Conservation (phyloP, 2,888 invertebrate genomes). For the Mythimna loreyi region DNA sequence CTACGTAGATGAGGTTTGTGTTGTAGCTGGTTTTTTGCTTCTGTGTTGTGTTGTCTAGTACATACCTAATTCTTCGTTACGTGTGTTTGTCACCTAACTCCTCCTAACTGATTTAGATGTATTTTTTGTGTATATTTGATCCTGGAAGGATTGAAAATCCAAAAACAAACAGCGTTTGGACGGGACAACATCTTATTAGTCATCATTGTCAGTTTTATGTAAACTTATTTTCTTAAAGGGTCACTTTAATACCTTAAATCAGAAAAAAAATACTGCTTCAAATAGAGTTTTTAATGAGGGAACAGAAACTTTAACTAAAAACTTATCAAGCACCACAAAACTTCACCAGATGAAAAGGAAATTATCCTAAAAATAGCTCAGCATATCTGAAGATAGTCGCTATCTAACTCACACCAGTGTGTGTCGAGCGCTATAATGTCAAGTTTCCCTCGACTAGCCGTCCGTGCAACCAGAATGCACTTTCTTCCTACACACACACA, state of each 20-base stretch:
- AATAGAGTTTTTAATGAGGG: neutral
- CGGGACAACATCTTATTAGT: no score
- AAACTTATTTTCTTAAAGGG: neutral
- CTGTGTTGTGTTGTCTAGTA: neutral
- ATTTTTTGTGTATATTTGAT: neutral
- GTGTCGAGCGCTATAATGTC: conserved; percentile 71
- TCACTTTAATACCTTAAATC: neutral
- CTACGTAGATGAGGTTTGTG: neutral
- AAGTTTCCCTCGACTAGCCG: conserved; percentile 87
- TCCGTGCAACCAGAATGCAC: conserved; percentile 87
- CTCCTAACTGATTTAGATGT: no score
- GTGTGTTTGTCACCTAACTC: no score
- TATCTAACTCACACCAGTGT: conserved; percentile 44
- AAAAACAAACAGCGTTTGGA: no score
- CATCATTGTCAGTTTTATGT: neutral
- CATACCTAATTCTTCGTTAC: no score
- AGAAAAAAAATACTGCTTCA: neutral
- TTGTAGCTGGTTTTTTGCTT: neutral
- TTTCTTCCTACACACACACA: conserved; percentile 82
- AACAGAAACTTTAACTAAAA: neutral
- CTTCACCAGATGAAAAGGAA: conserved; percentile 30
- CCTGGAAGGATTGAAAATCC: no score
- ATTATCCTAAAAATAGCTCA: conserved; percentile 33
- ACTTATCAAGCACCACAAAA: neutral
- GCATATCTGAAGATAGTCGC: conserved; percentile 67